Base-by-base conservation (phyloP, 1,140 invertebrate genomes). In the Lepidotrigona ventralis region DNA sequence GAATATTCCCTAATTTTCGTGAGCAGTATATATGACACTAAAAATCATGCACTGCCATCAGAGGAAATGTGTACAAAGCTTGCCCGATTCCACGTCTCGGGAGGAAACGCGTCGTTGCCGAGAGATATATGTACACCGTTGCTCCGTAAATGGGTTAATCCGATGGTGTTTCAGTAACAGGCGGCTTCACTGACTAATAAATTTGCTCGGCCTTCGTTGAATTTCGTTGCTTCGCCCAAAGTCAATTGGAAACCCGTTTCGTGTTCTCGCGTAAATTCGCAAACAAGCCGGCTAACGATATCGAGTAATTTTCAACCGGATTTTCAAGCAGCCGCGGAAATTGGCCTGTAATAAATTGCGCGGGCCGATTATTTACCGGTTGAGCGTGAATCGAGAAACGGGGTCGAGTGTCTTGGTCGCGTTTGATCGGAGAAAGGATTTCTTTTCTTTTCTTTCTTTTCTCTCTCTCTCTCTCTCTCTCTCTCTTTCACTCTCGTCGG, bases 101-200 rank as follows among this genome's bases (percentile, higher is more conserved):
- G 79, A 81, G 63, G 56, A 68, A 81, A 68, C 60, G 46, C 46
- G 53, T 66, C 33, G 70, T 68, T 54, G 6, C 6, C 39, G 39
- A 46, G 39, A 39, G 39, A 39, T 39, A 39, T 39, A 54, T 12
- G 39, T 64, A 53, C n/a, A 53, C 15, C 26, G 21, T 69, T 23
- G 69, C 46, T 33, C 26, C 3, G 53, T 68, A 81, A 76, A 81
- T 81, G 26, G 72, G 79, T 75, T 81, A 76, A 81, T 53, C 26
- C 19, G 60, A 29, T 46, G 26, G 63, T 68, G 54, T 75, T 64
- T 81, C 46, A 1, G 60, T 66, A 51, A 81, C 53, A 53, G 21
- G 12, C 21, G 21, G 14, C 29, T 6, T 46, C 39, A n/a, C 17
- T 76, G 53, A 63, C 66, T 63, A 75, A 66, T 81, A 64, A 66